Base-by-base conservation (phyloP, 2,888 invertebrate genomes). In the Macroteleia sp. region DNA sequence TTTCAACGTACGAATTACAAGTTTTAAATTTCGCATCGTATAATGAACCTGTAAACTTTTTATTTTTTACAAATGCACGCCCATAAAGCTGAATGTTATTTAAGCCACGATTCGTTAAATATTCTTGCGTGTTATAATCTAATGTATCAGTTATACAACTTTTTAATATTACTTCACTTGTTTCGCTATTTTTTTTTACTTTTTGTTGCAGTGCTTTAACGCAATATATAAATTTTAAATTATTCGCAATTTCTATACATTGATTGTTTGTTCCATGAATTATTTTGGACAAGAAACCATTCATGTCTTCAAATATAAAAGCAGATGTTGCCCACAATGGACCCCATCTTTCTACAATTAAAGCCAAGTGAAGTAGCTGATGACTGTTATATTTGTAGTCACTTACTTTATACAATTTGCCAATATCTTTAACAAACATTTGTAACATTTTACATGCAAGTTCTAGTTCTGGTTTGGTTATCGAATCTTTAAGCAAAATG, bases 221-320 rank as follows among this genome's bases (percentile, higher is more conserved):
- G 46, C 71, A 80, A 62, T 81, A 75, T 32, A 57, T 46, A 14
- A 81, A 62, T 39, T 39, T 64, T 17, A 82, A 4, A 52, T 80
- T 80, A 30, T 83, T 77, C 1, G 74, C 34, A 1, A 84, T 66
- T 67, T 81, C 80, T 48, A 80, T 73, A 17, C 75, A 56, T 1
- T 80, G 28, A 34, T 82, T 48, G 52, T 82, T 71, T 3, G 48
- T 75, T 6, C 81, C 82, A 71, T 83, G 79, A 59, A 82, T 76
- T 30, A 62, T 62, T 2, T 81, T 71, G 0, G 66, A 69, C 17
- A 83, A 61, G 54, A 76, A 78, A 19, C 82, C 83, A 64, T 83
- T 82, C 34, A 46, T 69, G 62, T 77, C 79, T 76, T 85, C 83
- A 59, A 80, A 85, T 20, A 76, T 64, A 41, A 83, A 84, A 16